Evolutionary conservation across 2,888 invertebrate genomes (phyloP).

Genomic region (Chloromyia formosa): DNA sequence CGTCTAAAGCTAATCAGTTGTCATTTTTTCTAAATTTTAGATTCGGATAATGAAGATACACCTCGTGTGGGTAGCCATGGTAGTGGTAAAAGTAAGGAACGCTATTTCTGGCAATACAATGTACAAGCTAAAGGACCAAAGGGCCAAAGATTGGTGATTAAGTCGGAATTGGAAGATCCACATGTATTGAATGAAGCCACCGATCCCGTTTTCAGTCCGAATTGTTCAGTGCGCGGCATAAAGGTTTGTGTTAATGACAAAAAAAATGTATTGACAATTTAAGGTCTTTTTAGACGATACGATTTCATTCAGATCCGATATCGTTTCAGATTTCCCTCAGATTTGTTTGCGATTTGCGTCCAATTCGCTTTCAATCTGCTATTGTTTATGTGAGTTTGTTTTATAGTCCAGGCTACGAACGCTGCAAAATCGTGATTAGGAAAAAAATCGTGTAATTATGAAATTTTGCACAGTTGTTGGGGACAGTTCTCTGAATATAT

Average conservation of each 20-base stretch:
- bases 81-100: slow-evolving; percentile 73
- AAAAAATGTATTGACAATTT: too few relatives aligned
- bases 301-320: not conserved
- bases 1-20: not conserved
- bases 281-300: not conserved
- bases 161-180: slow-evolving; percentile 88
- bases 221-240: slow-evolving; percentile 88
- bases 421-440: too few relatives aligned
- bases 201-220: slow-evolving; percentile 96
- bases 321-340: too few relatives aligned
- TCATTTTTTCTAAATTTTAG: slow-evolving; percentile 59
- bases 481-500: too few relatives aligned
- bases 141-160: slow-evolving; percentile 86
- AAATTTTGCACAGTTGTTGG: too few relatives aligned
- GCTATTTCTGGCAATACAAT: slow-evolving; percentile 98
- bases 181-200: slow-evolving; percentile 90
- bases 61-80: slow-evolving; percentile 55
- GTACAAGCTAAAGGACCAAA: slow-evolving; percentile 98
- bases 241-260: too few relatives aligned
- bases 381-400: too few relatives aligned
- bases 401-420: too few relatives aligned
- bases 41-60: slow-evolving; percentile 73
- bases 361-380: slow-evolving; percentile 3
- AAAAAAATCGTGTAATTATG: too few relatives aligned
- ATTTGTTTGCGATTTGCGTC: too few relatives aligned